A percentile compares a stretch with the other conserved stretches of the same genome.
Conservation (phyloP, 2,113 vertebrate genomes). For the Leptosomus discolor region DNA sequence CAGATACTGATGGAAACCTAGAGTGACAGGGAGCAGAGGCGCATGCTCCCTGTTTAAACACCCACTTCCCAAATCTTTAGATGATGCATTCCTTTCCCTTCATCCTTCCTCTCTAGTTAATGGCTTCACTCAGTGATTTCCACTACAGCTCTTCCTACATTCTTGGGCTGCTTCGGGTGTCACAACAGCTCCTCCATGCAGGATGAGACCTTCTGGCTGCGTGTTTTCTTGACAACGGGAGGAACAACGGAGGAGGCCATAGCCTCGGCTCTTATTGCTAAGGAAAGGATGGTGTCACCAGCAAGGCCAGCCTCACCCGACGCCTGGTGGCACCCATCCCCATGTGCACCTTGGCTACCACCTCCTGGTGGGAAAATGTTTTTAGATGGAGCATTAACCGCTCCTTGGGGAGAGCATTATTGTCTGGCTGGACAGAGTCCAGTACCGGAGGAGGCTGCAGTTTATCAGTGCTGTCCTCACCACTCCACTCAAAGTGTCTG, state of each 20-base stretch:
- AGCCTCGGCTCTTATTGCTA: accelerated
- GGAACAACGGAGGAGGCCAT: not conserved
- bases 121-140: not conserved
- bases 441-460: slow-evolving; percentile 13
- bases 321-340: not conserved
- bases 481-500: slow-evolving; percentile 43
- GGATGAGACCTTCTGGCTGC: not conserved
- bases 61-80: accelerated
- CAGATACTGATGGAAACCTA: not conserved
- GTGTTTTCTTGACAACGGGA: accelerated
- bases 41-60: accelerated
- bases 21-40: not conserved
- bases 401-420: slow-evolving; percentile 25
- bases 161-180: not conserved
- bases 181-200: not conserved
- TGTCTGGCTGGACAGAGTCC: slow-evolving; percentile 9
- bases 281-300: not conserved
- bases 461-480: slow-evolving; percentile 56
- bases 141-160: accelerated
- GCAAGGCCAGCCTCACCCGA: not conserved
- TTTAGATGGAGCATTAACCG: not conserved
- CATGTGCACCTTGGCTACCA: slow-evolving; percentile 12
- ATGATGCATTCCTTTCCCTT: not conserved
- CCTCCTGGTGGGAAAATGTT: slow-evolving; percentile 27
- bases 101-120: not conserved